A percentile compares a stretch with the other conserved stretches of the same genome.
phyloP scores from a whole-genome alignment of 1,140 invertebrate genomes.

The Brachionus koreanus region DNA sequence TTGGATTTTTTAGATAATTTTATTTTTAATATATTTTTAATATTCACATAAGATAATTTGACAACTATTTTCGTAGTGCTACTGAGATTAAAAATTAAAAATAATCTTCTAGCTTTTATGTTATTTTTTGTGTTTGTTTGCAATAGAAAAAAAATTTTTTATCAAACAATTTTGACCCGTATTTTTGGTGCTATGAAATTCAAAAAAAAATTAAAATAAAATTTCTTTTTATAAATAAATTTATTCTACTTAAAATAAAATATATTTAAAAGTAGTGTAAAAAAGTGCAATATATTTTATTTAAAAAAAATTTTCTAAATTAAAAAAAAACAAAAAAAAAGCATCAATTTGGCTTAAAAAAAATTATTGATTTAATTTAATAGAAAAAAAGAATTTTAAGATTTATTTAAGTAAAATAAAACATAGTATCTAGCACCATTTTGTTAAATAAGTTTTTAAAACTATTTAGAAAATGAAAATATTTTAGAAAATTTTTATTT shows the following conservation, averaged over 20 bases:
- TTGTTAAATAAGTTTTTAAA: background rate
- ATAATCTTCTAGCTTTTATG: too few relatives aligned
- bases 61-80: too few relatives aligned
- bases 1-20: background rate
- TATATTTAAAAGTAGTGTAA: background rate
- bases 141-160: background rate
- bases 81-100: too few relatives aligned
- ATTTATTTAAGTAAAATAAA: background rate
- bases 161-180: too few relatives aligned
- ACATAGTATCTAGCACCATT: background rate
- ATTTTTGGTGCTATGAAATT: background rate
- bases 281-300: background rate
- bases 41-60: too few relatives aligned
- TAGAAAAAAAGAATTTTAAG: background rate
- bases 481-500: too few relatives aligned
- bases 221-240: background rate
- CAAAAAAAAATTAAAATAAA: background rate
- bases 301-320: background rate
- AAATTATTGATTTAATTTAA: background rate
- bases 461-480: too few relatives aligned
- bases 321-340: background rate
- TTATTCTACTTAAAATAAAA: background rate
- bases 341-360: background rate
- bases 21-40: too few relatives aligned
- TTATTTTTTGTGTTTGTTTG: too few relatives aligned